These are phyloP conservation scores for Podarcis cretensis DNA, from an alignment of 2,113 vertebrate genomes.

Conservation along the genomic window DNA sequence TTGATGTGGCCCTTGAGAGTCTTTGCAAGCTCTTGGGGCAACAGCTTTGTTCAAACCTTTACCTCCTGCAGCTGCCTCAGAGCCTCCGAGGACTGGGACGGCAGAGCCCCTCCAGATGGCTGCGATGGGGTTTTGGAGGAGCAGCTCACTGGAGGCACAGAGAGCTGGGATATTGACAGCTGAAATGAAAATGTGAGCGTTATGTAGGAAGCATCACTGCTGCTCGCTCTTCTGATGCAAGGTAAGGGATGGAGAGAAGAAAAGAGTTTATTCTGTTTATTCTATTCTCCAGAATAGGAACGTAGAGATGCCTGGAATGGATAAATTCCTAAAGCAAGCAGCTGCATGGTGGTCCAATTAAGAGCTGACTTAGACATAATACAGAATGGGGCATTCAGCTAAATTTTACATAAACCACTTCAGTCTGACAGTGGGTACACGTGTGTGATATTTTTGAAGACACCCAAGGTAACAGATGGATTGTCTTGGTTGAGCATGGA, in stretches of 20 bases:
- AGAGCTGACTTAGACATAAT: no score
- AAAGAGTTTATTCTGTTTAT: no score
- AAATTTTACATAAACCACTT: neutral
- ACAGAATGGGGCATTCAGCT: neutral
- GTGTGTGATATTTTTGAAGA: neutral
- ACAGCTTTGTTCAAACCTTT: neutral
- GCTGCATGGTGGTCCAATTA: neutral
- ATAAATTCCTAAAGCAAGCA: neutral
- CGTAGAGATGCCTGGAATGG: neutral
- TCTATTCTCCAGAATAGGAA: neutral
- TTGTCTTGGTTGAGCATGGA: neutral
- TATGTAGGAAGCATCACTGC: neutral
- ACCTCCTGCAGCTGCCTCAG: constrained; percentile 79
- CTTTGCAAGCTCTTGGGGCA: no score
- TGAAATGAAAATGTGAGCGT: constrained; percentile 59
- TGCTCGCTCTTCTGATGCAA: neutral
- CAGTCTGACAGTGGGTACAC: neutral
- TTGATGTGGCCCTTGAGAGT: neutral
- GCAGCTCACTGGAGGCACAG: constrained; percentile 69
- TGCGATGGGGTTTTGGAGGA: constrained; percentile 59
- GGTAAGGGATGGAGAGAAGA: neutral
- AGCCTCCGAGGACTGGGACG: constrained; percentile 72
- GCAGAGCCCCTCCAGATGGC: constrained; percentile 53
- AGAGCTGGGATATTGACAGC: constrained; percentile 90
- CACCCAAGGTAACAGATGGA: neutral